These are phyloP conservation scores for Crypturellus undulatus DNA, from an alignment of 2,113 vertebrate species.

Conservation along the genomic window DNA sequence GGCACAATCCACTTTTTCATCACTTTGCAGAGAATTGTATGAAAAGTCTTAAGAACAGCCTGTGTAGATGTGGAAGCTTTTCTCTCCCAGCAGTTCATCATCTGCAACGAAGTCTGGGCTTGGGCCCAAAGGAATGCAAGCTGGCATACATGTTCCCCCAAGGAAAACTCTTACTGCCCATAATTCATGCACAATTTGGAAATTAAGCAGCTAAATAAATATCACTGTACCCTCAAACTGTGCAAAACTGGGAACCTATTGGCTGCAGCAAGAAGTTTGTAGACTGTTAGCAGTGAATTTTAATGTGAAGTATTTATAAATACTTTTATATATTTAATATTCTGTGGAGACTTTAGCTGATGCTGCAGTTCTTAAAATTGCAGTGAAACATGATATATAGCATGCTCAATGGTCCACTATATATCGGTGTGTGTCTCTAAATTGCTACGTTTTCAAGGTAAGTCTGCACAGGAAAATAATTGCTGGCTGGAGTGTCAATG, in stretches of 20 bases:
- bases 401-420: background rate
- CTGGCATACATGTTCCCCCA: too few relatives aligned
- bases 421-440: background rate
- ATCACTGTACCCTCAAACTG: background rate
- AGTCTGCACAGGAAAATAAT: background rate
- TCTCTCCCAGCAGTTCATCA: background rate
- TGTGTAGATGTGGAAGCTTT: background rate
- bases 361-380: background rate
- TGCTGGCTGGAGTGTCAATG: background rate
- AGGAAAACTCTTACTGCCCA: background rate
- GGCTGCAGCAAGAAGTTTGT: background rate
- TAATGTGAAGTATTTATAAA: background rate
- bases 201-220: background rate
- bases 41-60: too few relatives aligned
- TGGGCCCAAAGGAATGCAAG: background rate
- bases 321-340: conserved; percentile 1
- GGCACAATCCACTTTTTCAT: background rate
- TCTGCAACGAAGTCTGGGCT: background rate
- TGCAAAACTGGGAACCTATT: background rate
- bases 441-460: conserved; percentile 36
- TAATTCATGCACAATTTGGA: background rate
- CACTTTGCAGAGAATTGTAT: too few relatives aligned
- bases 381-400: background rate
- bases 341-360: background rate
- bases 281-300: background rate